Conservation (phyloP, 2,888 invertebrate species). For the Thecophora atra region DNA sequence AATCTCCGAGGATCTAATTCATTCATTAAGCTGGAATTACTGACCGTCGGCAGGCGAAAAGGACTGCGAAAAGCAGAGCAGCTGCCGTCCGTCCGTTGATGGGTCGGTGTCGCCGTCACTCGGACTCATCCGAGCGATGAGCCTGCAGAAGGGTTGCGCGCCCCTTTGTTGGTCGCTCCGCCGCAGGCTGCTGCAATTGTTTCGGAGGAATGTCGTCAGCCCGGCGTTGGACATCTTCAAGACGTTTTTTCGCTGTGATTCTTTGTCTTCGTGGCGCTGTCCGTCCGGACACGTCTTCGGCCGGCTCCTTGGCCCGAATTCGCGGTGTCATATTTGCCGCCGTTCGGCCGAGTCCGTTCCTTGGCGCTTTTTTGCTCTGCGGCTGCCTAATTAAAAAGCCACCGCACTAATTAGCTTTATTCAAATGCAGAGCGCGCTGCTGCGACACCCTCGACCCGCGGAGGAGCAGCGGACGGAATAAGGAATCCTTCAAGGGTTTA, state of each 20-base stretch:
- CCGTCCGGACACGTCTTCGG: constrained; percentile 17
- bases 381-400: constrained; percentile 62
- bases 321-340: not conserved
- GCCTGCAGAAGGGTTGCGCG: constrained; percentile 45
- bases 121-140: constrained; percentile 50
- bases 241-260: constrained; percentile 50
- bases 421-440: constrained; percentile 39
- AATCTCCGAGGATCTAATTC: constrained; percentile 49
- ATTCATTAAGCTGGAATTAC: constrained; percentile 48
- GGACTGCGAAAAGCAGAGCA: not conserved
- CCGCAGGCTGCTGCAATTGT: constrained; percentile 15
- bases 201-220: constrained; percentile 24
- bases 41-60: constrained; percentile 39
- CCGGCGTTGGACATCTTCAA: constrained; percentile 39
- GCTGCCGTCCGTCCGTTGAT: constrained; percentile 35
- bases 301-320: constrained; percentile 38
- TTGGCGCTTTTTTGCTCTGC: constrained; percentile 45
- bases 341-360: constrained; percentile 37
- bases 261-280: constrained; percentile 41
- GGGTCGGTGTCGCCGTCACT: constrained; percentile 46
- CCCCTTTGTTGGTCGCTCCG: constrained; percentile 3
- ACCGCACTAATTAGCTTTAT: constrained; percentile 66
- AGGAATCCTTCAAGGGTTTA: too few relatives aligned
- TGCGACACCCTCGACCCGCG: constrained; percentile 16
- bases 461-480: too few relatives aligned